Base-by-base conservation (phyloP, 2,113 vertebrate species). In the Uropsilus gracilis region DNA sequence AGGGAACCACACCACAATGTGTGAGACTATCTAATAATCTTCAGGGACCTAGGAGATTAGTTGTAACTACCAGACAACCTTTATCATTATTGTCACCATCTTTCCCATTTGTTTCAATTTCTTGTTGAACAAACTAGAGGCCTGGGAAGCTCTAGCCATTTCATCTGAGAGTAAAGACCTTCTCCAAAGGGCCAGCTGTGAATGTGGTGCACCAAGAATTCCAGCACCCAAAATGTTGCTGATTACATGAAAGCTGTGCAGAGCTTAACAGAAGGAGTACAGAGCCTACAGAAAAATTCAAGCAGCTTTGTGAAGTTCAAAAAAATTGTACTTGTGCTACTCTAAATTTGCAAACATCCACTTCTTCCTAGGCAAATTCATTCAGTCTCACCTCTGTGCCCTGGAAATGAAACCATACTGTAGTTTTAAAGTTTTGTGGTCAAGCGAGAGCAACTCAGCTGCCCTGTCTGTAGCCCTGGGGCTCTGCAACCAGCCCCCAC, bases 361-460 rank as follows among this genome's bases (percentile, higher is more conserved):
- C 28, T 7, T 42, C 72, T 86, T 92, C 78, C 66, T 37, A 42
- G 32, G 34, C 12, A 75, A 84, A 42, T 48, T 68, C 14, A 69
- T 80, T 53, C 28, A 78, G 34, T 83, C 26, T 77, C 34, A 76
- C 20, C 32, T 85, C 32, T 75, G 2, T 37, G n/a, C n/a, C 37
- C 71, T 59, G 34, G 71, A 92, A 94, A 84, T 16, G 53, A 75
- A 92, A 83, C 69, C 48, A 42, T 34, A 18, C 28, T 57, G 73
- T 90, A n/a, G n/a, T n/a, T n/a, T n/a, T n/a, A n/a, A n/a, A n/a
- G n/a, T n/a, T n/a, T n/a, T n/a, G n/a, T n/a, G n/a, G n/a, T n/a
- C n/a, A n/a, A n/a, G n/a, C n/a, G n/a, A n/a, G n/a, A n/a, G n/a
- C n/a, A n/a, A n/a, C n/a, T n/a, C n/a, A n/a, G n/a, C n/a, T n/a